Base-by-base conservation (phyloP, 2,888 invertebrate genomes). In the Archips xylosteana region DNA sequence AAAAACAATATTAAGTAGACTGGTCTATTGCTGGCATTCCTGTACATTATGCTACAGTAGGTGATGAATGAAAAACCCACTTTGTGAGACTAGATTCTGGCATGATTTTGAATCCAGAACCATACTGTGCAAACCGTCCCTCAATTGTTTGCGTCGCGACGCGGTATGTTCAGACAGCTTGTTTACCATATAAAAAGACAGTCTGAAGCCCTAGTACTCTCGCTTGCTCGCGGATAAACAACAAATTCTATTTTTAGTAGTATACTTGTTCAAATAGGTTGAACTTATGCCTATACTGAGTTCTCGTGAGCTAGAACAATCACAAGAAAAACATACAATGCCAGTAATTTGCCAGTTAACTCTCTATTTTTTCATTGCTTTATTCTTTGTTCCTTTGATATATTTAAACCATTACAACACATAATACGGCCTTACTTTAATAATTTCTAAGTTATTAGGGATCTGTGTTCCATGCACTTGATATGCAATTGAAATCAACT, bases 401-500 rank as follows among this genome's bases (percentile, higher is more conserved):
- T 32, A 34, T 39, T 13, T 67, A 13, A 34, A 12, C 1, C 54
- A 0, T 60, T 39, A 39, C 39, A 34, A 49, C 5, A 3, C 34
- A 13, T 10, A 36, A n/a, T n/a, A 13, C 39, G n/a, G 36, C n/a
- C 3, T 60, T 60, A 8, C 39, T 60, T 59, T 36, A 39, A n/a
- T 60, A 54, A 67, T n/a, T 65, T 51, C 49, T 39, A 62, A 72
- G n/a, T 39, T 63, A 23, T 51, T 23, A 36, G 49, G 0, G 59
- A 23, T 51, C 9, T 36, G 36, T 51, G 63, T 68, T 73, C 34
- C 45, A 65, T 74, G 74, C 70, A 65, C 69, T 54, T 15, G 23
- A 74, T 65, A 65, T 74, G 69, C 74, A 74, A 61, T 74, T 60
- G 69, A 70, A 70, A 65, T 64, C 51, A 61, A 70, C 73, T 73